Evolutionary conservation across 1,140 invertebrate species (phyloP).

Genomic region (Zaprionus kolodkinae): DNA sequence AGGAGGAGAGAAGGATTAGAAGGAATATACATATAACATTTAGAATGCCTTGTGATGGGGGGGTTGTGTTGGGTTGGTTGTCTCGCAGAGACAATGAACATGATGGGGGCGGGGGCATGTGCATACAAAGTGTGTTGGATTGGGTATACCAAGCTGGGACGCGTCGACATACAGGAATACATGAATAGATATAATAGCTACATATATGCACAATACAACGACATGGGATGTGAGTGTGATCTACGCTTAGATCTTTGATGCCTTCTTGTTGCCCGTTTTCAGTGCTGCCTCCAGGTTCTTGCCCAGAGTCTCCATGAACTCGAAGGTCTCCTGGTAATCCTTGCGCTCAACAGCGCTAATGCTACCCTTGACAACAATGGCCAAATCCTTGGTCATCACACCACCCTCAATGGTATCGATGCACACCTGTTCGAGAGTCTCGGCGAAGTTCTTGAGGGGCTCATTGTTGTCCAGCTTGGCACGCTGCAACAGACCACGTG

Average conservation of each 20-base stretch:
- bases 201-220: slow-evolving; percentile 1
- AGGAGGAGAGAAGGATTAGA: neutral
- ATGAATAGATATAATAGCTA: neutral
- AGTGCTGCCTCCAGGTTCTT: slow-evolving; percentile 94
- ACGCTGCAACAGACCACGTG: slow-evolving; percentile 94
- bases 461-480: slow-evolving; percentile 96
- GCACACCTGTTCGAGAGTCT: slow-evolving; percentile 95
- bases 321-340: slow-evolving; percentile 99
- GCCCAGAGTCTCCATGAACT: slow-evolving; percentile 97
- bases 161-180: neutral
- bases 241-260: slow-evolving; percentile 58
- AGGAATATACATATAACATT: slow-evolving; percentile 26
- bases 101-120: slow-evolving; percentile 17
- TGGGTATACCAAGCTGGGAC: slow-evolving; percentile 15
- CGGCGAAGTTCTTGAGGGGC: slow-evolving; percentile 90
- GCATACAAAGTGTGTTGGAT: slow-evolving; percentile 23
- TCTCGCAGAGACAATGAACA: slow-evolving; percentile 78
- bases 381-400: slow-evolving; percentile 99
- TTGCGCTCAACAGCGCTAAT: slow-evolving; percentile 91
- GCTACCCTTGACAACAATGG: slow-evolving; percentile 98
- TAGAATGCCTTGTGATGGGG: slow-evolving; percentile 29
- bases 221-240: slow-evolving; percentile 16
- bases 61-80: no score
- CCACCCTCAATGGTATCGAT: slow-evolving; percentile 97
- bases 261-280: slow-evolving; percentile 47